A percentile compares a stretch with the other conserved stretches of the same genome.
Evolutionary conservation across 2,888 invertebrate species (phyloP).

Genomic region (Atethmia centrago): DNA sequence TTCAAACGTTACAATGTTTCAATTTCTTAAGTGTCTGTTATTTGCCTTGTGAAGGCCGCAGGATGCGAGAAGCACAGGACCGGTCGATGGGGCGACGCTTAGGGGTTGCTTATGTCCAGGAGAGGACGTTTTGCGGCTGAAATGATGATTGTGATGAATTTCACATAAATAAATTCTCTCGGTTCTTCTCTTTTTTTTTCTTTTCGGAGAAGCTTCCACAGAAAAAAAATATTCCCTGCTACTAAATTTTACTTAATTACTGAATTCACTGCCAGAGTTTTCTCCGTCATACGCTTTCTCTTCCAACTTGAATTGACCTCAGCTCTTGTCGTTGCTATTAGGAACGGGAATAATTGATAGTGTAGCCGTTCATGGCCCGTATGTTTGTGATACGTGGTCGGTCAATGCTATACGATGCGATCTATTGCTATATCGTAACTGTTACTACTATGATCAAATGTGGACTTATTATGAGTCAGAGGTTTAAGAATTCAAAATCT

Average conservation of each 20-base stretch:
- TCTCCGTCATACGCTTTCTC: constrained; percentile 40
- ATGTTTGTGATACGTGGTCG: constrained; percentile 49
- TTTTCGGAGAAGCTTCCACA: not conserved
- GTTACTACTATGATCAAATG: constrained; percentile 2
- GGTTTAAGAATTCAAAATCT: not conserved
- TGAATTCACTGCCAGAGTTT: not conserved
- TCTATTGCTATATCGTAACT: constrained; percentile 19
- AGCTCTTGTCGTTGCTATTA: constrained; percentile 58
- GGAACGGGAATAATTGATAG: constrained; percentile 68
- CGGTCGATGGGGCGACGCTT: not conserved
- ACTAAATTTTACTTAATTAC: not conserved
- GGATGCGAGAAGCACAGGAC: no score
- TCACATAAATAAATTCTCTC: not conserved
- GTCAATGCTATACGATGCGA: constrained; percentile 27
- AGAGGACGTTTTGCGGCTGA: not conserved
- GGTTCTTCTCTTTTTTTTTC: not conserved
- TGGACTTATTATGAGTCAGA: not conserved
- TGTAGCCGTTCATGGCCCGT: constrained; percentile 38
- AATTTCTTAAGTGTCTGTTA: not conserved
- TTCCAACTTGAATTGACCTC: constrained; percentile 52
- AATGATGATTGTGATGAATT: not conserved
- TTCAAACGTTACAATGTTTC: no score
- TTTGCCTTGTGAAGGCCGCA: not conserved
- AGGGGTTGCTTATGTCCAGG: not conserved
- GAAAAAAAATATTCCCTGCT: not conserved